phyloP scores from a whole-genome alignment of 2,797 vertebrate genomes.

The Pteronotus mesoamericanus region DNA sequence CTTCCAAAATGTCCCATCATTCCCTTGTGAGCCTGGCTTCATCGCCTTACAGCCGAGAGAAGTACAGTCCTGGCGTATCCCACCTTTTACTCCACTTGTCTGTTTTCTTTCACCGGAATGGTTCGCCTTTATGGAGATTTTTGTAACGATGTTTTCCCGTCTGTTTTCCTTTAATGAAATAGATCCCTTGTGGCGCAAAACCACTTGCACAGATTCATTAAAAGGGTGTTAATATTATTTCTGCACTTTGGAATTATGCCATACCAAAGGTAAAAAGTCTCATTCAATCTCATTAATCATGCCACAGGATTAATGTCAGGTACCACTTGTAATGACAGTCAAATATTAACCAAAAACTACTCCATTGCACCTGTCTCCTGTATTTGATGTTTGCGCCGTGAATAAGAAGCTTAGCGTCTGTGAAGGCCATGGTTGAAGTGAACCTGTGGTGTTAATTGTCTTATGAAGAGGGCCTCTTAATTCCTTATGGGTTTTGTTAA shows the following conservation, averaged over 20 bases:
- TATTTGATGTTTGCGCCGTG: constrained; percentile 63
- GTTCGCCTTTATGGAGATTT: neutral
- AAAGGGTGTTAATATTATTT: constrained; percentile 40
- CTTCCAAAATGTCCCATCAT: neutral
- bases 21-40: neutral
- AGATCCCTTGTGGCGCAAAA: neutral
- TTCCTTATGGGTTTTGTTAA: constrained; percentile 59
- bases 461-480: constrained; percentile 62
- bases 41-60: neutral
- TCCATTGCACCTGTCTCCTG: constrained; percentile 69
- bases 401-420: constrained; percentile 72
- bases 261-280: constrained; percentile 65
- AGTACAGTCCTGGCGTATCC: neutral
- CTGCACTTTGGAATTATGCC: constrained; percentile 40
- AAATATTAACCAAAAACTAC: constrained; percentile 71
- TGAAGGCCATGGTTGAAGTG: constrained; percentile 46
- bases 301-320: constrained; percentile 69
- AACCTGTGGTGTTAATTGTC: constrained; percentile 61
- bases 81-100: neutral
- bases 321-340: constrained; percentile 63
- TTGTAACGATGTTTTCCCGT: neutral
- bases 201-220: constrained; percentile 17
- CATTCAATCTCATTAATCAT: constrained; percentile 67
- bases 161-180: neutral
- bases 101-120: neutral